Evolutionary conservation across 37 sponge, comb jelly and placozoan genomes (phyloP).

Genomic region (Oopsacas minuta): DNA sequence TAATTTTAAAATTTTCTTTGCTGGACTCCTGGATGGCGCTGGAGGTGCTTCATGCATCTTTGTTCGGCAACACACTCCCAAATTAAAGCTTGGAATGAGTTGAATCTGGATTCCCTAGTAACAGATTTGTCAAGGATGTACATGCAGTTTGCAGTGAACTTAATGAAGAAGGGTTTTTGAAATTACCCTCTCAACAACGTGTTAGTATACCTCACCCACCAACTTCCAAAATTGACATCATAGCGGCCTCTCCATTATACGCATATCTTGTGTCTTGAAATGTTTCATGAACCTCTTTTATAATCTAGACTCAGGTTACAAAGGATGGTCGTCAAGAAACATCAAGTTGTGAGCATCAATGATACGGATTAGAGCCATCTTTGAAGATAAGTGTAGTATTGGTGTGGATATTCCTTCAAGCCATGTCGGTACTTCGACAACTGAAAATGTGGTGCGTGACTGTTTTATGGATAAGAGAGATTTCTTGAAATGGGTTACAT

Average conservation of each 20-base stretch:
- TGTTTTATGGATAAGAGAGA: not conserved
- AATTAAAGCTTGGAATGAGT: not conserved
- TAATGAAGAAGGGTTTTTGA: not conserved
- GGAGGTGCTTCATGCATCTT: not conserved
- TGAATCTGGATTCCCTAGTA: not conserved
- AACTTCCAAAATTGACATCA: not conserved
- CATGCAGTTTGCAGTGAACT: not conserved
- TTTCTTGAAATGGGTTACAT: not conserved
- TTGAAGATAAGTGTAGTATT: not conserved
- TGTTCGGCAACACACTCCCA: not conserved
- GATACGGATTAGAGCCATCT: not conserved
- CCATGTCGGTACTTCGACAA: not conserved
- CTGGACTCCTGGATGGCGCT: not conserved
- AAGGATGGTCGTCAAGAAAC: not conserved
- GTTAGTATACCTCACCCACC: not conserved
- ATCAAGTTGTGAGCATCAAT: not conserved
- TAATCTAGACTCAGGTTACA: not conserved
- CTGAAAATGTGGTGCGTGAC: not conserved
- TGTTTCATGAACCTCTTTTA: not conserved
- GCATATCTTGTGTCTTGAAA: not conserved
- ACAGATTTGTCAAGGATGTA: not conserved
- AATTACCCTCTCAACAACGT: not conserved
- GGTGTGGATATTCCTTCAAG: not conserved
- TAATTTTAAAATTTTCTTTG: not conserved
- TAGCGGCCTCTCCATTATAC: not conserved